Evolutionary conservation across 2,797 vertebrate genomes (phyloP), one percentile per base, ranked within the genome.

Genomic region (Falco columbarius): DNA sequence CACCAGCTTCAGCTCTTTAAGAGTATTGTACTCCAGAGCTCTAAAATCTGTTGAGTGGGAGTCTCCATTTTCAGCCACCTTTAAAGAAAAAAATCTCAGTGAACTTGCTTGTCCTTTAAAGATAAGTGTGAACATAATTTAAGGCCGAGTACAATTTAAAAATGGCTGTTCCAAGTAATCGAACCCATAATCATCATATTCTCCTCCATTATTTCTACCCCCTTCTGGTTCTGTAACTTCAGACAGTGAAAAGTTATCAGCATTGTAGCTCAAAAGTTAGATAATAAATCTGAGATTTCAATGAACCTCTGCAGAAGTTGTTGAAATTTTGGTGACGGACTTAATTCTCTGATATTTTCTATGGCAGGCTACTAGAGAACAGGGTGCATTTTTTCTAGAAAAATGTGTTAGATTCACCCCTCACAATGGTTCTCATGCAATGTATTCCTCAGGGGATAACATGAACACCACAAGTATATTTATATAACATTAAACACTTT

Each of bases 401-500:
- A 44, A 44, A 44, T 26, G 18, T 30, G 46, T 66, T 91, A 52
- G 26, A 59, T 73, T 81, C 51, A 80, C 11, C 30, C 51, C 52
- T 70, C 44, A 32, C 65, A 89, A 65, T 18, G 7, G 14, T 34
- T 75, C 51, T 49, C 32, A 46, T 42, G 14, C 3, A 51, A 21
- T 61, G 23, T 51, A 96, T 94, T 87, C 47, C 24, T 81, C 84
- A 79, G 17, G 40, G 52, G 21, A 55, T 65, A 58, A 76, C 34
- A 63, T 58, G 70, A 91, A 87, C 22, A 93, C 44, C 7, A 8
- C 24, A 51, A 65, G 70, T 87, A 72, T 68, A 84, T 96, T 89
- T 95, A 63, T 92, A 56, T 34, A 40, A 52, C 19, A 92, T 47
- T 93, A 91, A 94, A 93, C 42, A 92, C 17, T 92, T 36, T 65